These are phyloP conservation scores for Cossypha polioptera DNA, from an alignment of 2,797 vertebrate genomes.

Conservation along the genomic window DNA sequence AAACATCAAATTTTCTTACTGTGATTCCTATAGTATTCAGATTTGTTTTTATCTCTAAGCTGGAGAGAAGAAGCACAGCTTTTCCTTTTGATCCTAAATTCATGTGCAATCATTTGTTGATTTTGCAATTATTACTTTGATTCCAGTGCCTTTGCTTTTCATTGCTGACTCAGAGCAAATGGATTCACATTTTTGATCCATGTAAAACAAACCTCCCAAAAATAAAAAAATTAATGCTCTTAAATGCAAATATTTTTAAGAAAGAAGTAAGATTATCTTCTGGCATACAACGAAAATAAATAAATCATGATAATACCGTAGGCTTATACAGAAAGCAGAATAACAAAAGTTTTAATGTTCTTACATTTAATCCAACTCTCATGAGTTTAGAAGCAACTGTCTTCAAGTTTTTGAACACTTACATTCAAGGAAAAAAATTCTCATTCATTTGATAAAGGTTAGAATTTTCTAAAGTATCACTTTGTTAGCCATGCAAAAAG, in stretches of 20 bases:
- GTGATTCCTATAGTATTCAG: background rate
- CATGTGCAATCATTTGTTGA: background rate
- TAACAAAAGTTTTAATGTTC: background rate
- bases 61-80: background rate
- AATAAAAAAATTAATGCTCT: background rate
- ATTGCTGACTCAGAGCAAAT: background rate
- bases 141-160: background rate
- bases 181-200: conserved; percentile 76
- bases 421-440: background rate
- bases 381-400: background rate
- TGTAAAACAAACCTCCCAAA: conserved; percentile 59
- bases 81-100: background rate
- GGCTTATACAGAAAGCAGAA: background rate
- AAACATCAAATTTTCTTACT: background rate
- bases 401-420: background rate
- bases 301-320: background rate
- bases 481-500: background rate
- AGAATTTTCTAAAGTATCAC: background rate
- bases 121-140: background rate
- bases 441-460: background rate
- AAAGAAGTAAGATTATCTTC: background rate
- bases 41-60: background rate
- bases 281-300: background rate
- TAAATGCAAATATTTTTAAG: background rate
- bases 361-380: background rate